Base-by-base conservation (phyloP, 2,888 invertebrate species). In the Chaitophorus viminalis region DNA sequence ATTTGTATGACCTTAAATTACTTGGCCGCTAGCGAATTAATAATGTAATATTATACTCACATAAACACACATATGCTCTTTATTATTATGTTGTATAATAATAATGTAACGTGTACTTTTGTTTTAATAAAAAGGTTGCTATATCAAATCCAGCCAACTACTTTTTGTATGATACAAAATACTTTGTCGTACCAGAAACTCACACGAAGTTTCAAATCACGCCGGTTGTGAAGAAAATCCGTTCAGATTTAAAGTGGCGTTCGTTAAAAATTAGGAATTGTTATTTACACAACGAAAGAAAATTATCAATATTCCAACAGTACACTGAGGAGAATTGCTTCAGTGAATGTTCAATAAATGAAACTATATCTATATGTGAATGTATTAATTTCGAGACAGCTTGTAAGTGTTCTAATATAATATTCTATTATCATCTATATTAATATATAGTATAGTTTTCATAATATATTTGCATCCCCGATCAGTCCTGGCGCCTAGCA, bases 221-320 rank as follows among this genome's bases (percentile, higher is more conserved):
- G 70, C 82, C 82, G 25, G 31, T 31, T 6, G 72, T 82, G 14
- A 70, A 72, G 18, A 82, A 70, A 72, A 72, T 82, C 46, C 25
- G 52, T n/a, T 46, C 31, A 0, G 52, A 82, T 33, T 82, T 82
- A 33, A 46, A 14, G 33, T 82, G 70, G 82, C 70, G 82, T 31
- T 82, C 72, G 25, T 29, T 33, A 14, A 18, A 52, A 31, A 17
- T 68, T 18, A 82, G 82, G 52, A 52, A 82, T 17, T 82, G 70
- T 52, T 82, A 82, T 33, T 72, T 82, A n/a, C 31, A 70, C 14
- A 31, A 82, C 72, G 82, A 82, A 25, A 46, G 82, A 72, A 25
- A 70, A 31, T 33, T 82, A 72, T 72, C 52, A 1, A 72, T 82
- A 52, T 82, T 82, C 25, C 11, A 82, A 52, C 82, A 82, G 1